A percentile compares a stretch with the other conserved stretches of the same genome.
These are phyloP conservation scores for Dascillus cervinus DNA, from an alignment of 2,888 invertebrate species.

Conservation along the genomic window DNA sequence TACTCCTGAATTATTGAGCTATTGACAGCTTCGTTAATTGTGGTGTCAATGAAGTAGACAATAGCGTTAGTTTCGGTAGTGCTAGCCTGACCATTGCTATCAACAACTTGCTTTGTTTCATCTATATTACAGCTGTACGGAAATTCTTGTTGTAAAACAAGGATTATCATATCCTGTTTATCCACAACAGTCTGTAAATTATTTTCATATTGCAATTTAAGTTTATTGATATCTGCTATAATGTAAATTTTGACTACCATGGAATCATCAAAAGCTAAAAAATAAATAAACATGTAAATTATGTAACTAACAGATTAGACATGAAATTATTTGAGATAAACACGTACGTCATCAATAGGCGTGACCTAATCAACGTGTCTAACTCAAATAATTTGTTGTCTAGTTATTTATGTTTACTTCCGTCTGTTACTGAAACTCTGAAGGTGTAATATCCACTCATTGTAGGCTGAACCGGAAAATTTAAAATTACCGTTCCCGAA, in stretches of 20 bases:
- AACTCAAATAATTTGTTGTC: conserved; percentile 3
- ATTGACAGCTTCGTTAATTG: conserved; percentile 44
- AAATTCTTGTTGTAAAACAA: conserved; percentile 47
- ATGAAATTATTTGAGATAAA: no score
- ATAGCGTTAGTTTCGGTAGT: conserved; percentile 45
- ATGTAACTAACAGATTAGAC: no score
- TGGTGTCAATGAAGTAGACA: conserved; percentile 50
- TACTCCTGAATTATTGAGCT: conserved; percentile 47
- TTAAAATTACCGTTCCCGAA: conserved; percentile 45
- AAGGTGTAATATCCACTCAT: conserved; percentile 59
- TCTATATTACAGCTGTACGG: conserved; percentile 53
- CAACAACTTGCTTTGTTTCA: conserved; percentile 42
- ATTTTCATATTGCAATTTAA: conserved; percentile 51
- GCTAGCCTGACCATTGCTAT: conserved; percentile 36
- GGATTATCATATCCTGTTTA: conserved; percentile 38
- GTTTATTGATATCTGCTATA: conserved; percentile 49
- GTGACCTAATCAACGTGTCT: conserved; percentile 33
- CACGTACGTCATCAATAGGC: no score
- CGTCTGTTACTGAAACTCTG: conserved; percentile 47
- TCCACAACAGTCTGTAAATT: conserved; percentile 39
- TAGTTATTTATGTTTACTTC: conserved; percentile 33
- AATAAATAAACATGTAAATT: no score
- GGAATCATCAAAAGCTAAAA: no score
- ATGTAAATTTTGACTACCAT: conserved; percentile 53
- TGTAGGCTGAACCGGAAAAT: conserved; percentile 45